Conservation (phyloP, 92 coral and sea anemone genomes). For the Palythoa heliodiscus region DNA sequence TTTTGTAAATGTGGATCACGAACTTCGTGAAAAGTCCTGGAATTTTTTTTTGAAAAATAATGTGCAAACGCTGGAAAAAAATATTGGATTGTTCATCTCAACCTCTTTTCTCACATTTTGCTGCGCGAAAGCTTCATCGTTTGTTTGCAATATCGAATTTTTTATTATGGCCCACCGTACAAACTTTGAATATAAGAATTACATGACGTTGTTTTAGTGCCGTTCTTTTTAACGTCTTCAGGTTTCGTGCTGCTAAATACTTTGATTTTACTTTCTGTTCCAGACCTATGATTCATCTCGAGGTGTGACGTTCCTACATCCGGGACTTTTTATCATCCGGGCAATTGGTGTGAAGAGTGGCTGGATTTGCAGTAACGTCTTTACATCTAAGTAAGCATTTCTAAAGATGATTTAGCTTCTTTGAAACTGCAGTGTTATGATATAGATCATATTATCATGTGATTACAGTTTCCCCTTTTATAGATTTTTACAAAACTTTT, state of each 20-base stretch:
- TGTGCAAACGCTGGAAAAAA: no score
- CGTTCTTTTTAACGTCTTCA: background rate
- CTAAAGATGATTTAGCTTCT: background rate
- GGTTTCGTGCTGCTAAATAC: background rate
- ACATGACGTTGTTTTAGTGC: background rate
- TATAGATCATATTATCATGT: no score
- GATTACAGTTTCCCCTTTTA: no score
- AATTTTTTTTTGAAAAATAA: no score
- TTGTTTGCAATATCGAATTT: background rate
- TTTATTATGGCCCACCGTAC: no score
- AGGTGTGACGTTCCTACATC: constrained; percentile 54
- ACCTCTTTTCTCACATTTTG: no score
- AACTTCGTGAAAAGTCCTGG: no score
- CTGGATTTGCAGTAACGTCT: constrained; percentile 69
- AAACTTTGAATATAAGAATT: background rate
- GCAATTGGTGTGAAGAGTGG: constrained; percentile 71
- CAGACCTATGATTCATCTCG: constrained; percentile 62
- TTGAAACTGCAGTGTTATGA: background rate
- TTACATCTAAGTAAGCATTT: constrained; percentile 70
- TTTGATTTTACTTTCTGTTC: background rate
- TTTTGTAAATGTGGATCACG: no score
- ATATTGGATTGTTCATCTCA: no score
- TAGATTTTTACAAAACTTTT: no score
- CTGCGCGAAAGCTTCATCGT: no score
- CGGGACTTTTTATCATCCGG: constrained; percentile 70